These are phyloP conservation scores for Drosophila pandora DNA, from an alignment of 1,140 invertebrate species.

Conservation along the genomic window DNA sequence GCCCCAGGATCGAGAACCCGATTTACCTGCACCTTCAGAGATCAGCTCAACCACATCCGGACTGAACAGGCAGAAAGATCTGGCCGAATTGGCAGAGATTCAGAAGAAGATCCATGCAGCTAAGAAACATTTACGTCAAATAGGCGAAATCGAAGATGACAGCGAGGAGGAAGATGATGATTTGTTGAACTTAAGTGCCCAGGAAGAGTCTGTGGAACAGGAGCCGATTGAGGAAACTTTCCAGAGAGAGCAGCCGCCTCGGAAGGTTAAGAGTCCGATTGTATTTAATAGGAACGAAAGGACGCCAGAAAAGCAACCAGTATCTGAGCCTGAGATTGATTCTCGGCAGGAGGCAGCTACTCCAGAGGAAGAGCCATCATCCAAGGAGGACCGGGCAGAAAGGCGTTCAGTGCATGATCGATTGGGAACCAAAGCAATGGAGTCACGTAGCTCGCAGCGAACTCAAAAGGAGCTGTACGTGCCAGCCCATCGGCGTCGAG, in stretches of 20 bases:
- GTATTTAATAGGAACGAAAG: slow-evolving; percentile 65
- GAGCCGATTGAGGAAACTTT: slow-evolving; percentile 13
- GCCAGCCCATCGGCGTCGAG: slow-evolving; percentile 65
- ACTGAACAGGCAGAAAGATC: slow-evolving; percentile 79
- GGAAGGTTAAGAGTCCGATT: slow-evolving; percentile 74
- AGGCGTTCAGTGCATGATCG: slow-evolving; percentile 74
- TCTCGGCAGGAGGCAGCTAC: background rate
- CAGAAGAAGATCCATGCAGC: slow-evolving; percentile 84
- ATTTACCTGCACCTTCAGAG: slow-evolving; percentile 84
- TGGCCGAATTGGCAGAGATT: slow-evolving; percentile 68
- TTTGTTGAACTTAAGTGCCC: slow-evolving; percentile 86
- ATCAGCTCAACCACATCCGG: slow-evolving; percentile 69
- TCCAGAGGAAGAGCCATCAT: background rate
- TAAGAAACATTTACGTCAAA: slow-evolving; percentile 83
- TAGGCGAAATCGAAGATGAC: slow-evolving; percentile 68
- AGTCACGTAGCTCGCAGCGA: slow-evolving; percentile 26
- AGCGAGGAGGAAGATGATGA: slow-evolving; percentile 84
- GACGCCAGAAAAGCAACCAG: slow-evolving; percentile 25
- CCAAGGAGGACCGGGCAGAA: slow-evolving; percentile 47
- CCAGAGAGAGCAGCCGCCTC: slow-evolving; percentile 14
- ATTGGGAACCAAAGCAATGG: slow-evolving; percentile 57
- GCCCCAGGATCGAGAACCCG: slow-evolving; percentile 70
- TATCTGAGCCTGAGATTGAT: slow-evolving; percentile 1
- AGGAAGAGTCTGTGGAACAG: slow-evolving; percentile 68
- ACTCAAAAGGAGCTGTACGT: slow-evolving; percentile 76